Base-by-base conservation (phyloP, 2,888 invertebrate genomes). In the Lottia scabra region DNA sequence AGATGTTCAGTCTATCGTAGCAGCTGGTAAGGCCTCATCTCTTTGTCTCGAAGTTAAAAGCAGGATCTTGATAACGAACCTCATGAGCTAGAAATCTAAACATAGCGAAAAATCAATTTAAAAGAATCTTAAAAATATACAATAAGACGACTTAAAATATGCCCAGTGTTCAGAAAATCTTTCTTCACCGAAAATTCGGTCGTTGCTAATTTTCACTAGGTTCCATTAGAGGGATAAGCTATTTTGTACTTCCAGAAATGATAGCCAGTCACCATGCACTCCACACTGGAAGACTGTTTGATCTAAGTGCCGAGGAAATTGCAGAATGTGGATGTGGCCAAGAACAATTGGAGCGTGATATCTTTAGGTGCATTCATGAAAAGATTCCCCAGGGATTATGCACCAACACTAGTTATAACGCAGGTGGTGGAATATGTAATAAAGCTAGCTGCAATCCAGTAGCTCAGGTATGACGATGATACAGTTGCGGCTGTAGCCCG, bases 191-290 rank as follows among this genome's bases (percentile, higher is more conserved):
- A n/a, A n/a, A n/a, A n/a, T n/a, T n/a, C n/a, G n/a, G n/a, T n/a
- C n/a, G n/a, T n/a, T n/a, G n/a, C n/a, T n/a, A n/a, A n/a, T n/a
- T n/a, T n/a, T n/a, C n/a, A n/a, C n/a, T n/a, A n/a, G n/a, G n/a
- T n/a, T n/a, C n/a, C 30, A 30, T 5, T 2, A 30, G 30, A 5
- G 30, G 30, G 5, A 30, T 2, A 30, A 30, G 5, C 5, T 5
- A 5, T 38, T 38, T 38, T 38, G 3, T 10, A 3, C 44, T 23
- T 23, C 13, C 63, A 73, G 72, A 73, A 26, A 38, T 46, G 46
- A 65, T 74, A 15, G 67, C 23, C 10, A 74, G 74, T 38, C 67
- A 67, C 30, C 45, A 56, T 12, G 69, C 70, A 56, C 71, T 74
- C 67, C 48, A 67, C 26, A 65, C 64, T 0, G 74, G 74, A 2